Evolutionary conservation across 1,140 invertebrate genomes (phyloP), one percentile per base, ranked within the genome.

Genomic region (Hydropsyche tenuis): DNA sequence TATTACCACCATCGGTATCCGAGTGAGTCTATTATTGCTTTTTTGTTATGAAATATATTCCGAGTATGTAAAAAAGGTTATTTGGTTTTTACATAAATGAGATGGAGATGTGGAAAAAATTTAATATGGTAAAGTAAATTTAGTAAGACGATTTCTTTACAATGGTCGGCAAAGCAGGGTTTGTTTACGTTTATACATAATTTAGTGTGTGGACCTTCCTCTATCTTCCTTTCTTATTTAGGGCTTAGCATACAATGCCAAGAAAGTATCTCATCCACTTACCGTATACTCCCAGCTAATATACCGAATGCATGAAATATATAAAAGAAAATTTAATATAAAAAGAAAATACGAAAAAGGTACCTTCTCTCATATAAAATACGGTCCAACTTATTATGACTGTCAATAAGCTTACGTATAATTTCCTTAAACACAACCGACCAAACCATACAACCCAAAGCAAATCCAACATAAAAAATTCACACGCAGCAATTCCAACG

Each of bases 161-260:
- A 60, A 60, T 60, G 56, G 56, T 60, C 22, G 56, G n/a, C 18
- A 60, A 60, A 27, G 20, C 12, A 27, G 20, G 56, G 56, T 60
- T 60, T 60, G 56, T 60, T 60, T 60, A 60, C 56, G 20, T 60
- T 25, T 60, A 60, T 60, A 60, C 56, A 60, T 60, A 60, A 60
- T 60, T 60, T 60, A 60, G 56, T 60, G 23, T 60, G 56, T 60
- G 56, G 56, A 60, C 56, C 56, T 60, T 60, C 56, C 56, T 27
- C 18, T 23, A 60, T 60, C 56, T 25, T 60, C 22, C 56, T 60
- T 25, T 60, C 56, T 60, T 60, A 60, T 60, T 60, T 60, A 60
- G 23, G 56, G 56, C 56, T 60, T 60, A 60, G 14, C 56, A 60
- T 60, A 60, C 56, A 60, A 60, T 60, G 56, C 20, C 22, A 60